Conservation (phyloP, 2,113 vertebrate species). For the Oryzias curvinotus region DNA sequence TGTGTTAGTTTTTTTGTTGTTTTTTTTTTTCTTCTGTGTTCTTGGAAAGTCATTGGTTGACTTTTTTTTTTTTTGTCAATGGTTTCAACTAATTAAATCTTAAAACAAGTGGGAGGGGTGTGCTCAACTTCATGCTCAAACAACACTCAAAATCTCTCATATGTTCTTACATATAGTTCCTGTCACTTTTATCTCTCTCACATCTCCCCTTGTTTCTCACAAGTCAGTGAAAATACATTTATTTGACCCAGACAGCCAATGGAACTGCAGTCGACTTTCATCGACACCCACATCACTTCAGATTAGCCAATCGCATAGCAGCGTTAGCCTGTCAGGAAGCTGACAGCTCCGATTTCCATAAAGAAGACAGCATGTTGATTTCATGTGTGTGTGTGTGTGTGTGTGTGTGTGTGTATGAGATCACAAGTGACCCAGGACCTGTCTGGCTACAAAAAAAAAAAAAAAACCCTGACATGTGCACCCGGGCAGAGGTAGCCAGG, state of each 20-base stretch:
- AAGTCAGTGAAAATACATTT: constrained; percentile 48
- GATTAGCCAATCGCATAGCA: constrained; percentile 67
- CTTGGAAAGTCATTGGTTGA: constrained; percentile 44
- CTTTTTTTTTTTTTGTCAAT: constrained; percentile 18
- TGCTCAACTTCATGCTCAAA: constrained; percentile 34
- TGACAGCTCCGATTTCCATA: constrained; percentile 75
- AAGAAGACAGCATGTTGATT: constrained; percentile 65
- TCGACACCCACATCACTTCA: constrained; percentile 51
- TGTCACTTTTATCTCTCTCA: constrained; percentile 25
- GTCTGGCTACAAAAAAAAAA: constrained; percentile 54
- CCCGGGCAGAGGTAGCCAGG: constrained; percentile 54
- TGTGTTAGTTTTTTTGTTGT: constrained; percentile 36
- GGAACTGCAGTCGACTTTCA: constrained; percentile 48
- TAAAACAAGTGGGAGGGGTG: constrained; percentile 11
- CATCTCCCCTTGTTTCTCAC: constrained; percentile 10
- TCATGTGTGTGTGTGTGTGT: constrained; percentile 40
- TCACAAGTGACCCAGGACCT: constrained; percentile 50
- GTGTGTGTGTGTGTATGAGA: constrained; percentile 36
- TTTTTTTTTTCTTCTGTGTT: constrained; percentile 16
- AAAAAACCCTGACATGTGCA: constrained; percentile 62
- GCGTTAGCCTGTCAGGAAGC: constrained; percentile 55
- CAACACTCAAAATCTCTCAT: constrained; percentile 26
- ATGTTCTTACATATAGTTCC: constrained; percentile 24
- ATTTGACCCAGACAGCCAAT: constrained; percentile 65
- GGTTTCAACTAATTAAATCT: constrained; percentile 32